These are phyloP conservation scores for Lordiphosa stackelbergi DNA, from an alignment of 1,140 invertebrate species.

Conservation along the genomic window DNA sequence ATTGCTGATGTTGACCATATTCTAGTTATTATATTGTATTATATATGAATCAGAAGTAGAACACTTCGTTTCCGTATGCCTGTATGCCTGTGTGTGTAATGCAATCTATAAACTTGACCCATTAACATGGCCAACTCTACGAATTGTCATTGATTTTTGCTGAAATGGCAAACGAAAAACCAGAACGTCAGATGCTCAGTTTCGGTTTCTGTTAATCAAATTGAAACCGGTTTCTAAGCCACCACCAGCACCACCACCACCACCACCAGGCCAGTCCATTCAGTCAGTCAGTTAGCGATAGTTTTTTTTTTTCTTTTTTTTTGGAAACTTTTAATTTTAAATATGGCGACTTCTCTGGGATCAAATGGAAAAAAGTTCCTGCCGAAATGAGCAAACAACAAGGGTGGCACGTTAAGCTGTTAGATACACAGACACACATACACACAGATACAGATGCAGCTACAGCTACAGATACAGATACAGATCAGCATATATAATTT, in stretches of 20 bases:
- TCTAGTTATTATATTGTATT: not conserved
- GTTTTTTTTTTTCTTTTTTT: slow-evolving; percentile 56
- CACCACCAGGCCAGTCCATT: slow-evolving; percentile 2
- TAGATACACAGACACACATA: slow-evolving; percentile 27
- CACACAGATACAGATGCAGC: slow-evolving; percentile 1
- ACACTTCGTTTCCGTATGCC: slow-evolving; percentile 30
- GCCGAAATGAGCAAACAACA: slow-evolving; percentile 53
- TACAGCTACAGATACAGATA: slow-evolving; percentile 31
- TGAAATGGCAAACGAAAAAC: slow-evolving; percentile 29
- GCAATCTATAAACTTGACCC: slow-evolving; percentile 74
- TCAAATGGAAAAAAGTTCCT: slow-evolving; percentile 43
- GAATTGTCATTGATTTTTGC: slow-evolving; percentile 54
- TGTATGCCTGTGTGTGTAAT: slow-evolving; percentile 54
- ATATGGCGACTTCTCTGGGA: slow-evolving; percentile 45
- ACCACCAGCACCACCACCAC: slow-evolving; percentile 26
- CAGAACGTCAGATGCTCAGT: slow-evolving; percentile 18
- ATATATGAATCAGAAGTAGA: slow-evolving; percentile 10
- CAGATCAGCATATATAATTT: slow-evolving; percentile 59
- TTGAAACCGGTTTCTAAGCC: slow-evolving; percentile 59
- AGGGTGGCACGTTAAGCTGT: slow-evolving; percentile 37
- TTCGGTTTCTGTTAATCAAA: slow-evolving; percentile 61
- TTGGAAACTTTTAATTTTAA: slow-evolving; percentile 61
- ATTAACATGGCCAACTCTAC: slow-evolving; percentile 48
- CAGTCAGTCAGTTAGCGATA: not conserved
- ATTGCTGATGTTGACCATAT: slow-evolving; percentile 5